Evolutionary conservation across 2,888 invertebrate genomes (phyloP).

Genomic region (Ephialtes manifestator): DNA sequence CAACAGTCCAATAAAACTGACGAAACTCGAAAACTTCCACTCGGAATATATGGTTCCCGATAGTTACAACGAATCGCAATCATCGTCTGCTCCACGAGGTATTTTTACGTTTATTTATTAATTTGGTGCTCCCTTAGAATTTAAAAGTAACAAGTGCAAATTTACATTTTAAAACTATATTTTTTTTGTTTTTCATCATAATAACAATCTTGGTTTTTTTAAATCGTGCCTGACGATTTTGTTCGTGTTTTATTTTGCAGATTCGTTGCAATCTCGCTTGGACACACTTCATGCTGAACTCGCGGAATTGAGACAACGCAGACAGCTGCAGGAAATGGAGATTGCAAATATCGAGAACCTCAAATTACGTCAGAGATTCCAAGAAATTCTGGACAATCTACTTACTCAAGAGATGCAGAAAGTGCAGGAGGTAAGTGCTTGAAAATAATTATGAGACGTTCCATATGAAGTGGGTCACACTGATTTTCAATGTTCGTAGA

Average conservation of each 20-base stretch:
- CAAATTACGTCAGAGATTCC: constrained; percentile 93
- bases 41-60: constrained; percentile 82
- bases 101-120: constrained; percentile 38
- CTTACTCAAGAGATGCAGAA: constrained; percentile 92
- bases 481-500: no score
- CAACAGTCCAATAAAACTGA: constrained; percentile 72
- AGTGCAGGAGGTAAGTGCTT: constrained; percentile 89
- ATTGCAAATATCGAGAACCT: constrained; percentile 95
- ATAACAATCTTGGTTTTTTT: neutral
- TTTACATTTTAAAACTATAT: neutral
- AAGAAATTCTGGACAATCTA: constrained; percentile 92
- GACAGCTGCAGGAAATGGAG: constrained; percentile 93
- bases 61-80: constrained; percentile 75
- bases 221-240: neutral
- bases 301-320: constrained; percentile 91
- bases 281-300: constrained; percentile 92
- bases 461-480: no score
- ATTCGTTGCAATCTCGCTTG: constrained; percentile 89
- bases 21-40: constrained; percentile 82
- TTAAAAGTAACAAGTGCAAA: no score
- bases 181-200: neutral
- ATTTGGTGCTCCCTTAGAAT: no score
- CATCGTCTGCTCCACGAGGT: constrained; percentile 75
- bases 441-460: neutral
- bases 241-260: constrained; percentile 73